Evolutionary conservation across 2,113 vertebrate genomes (phyloP).

Genomic region (Cyrtonyx montezumae): DNA sequence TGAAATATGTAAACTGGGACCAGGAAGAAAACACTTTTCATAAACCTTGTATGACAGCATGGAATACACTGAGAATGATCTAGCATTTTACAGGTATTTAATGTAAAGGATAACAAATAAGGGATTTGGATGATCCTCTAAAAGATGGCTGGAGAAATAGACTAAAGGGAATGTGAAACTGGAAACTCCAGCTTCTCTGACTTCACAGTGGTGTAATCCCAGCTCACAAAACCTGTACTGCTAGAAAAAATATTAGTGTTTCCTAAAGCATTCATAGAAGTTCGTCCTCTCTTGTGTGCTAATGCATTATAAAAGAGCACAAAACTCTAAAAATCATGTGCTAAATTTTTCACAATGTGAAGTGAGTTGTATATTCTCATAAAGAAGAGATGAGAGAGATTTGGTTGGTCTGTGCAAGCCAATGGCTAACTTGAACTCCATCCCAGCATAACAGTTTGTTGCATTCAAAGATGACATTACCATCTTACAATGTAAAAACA

Average conservation of each 20-base stretch:
- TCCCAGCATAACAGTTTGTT: not conserved
- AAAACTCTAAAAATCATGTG: not conserved
- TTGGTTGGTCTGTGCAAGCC: not conserved
- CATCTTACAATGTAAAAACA: not conserved
- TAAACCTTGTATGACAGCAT: not conserved
- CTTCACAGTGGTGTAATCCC: not conserved
- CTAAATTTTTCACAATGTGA: not conserved
- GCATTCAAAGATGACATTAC: not conserved
- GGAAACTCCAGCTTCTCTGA: not conserved
- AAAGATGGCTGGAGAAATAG: not conserved
- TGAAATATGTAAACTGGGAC: not conserved
- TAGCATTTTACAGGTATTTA: not conserved
- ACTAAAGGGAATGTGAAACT: not conserved
- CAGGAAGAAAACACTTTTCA: not conserved
- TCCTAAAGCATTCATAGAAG: not conserved
- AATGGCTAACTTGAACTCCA: not conserved
- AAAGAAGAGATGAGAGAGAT: not conserved
- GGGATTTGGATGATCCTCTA: not conserved
- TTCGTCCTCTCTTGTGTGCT: not conserved
- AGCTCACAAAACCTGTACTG: not conserved
- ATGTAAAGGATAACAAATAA: not conserved
- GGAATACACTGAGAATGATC: not conserved
- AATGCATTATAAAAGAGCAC: not conserved
- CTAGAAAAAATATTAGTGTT: not conserved
- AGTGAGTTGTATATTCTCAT: not conserved